A percentile compares a stretch with the other conserved stretches of the same genome.
phyloP scores from a whole-genome alignment of 2,797 vertebrate genomes.

The Fratercula arctica region DNA sequence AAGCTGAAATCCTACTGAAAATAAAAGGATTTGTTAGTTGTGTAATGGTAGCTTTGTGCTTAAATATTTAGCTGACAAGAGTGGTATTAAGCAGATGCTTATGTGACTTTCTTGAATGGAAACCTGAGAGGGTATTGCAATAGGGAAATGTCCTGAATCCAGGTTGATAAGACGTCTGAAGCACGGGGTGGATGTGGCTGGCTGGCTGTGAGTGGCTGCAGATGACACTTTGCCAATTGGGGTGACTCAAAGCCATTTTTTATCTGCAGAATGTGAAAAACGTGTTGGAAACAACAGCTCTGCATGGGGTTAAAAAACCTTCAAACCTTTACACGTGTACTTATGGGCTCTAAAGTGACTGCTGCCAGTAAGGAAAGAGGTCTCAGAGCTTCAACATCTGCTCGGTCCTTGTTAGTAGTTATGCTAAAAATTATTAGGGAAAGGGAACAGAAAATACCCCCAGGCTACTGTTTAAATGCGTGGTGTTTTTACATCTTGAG shows the following conservation, averaged over 20 bases:
- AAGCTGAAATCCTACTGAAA: background rate
- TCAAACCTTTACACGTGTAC: background rate
- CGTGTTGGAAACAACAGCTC: background rate
- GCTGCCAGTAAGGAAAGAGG: conserved; percentile 7
- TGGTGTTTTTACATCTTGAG: conserved; percentile 22
- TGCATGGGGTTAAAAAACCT: background rate
- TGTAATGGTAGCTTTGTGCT: background rate
- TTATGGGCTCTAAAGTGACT: background rate
- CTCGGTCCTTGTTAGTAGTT: background rate
- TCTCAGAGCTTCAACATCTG: conserved; percentile 50
- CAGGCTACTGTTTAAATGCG: conserved; percentile 12
- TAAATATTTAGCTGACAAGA: background rate
- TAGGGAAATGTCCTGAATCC: background rate
- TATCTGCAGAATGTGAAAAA: background rate
- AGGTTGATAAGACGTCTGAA: background rate
- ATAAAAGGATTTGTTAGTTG: background rate
- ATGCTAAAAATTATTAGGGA: conserved; percentile 46
- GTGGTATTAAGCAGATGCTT: background rate
- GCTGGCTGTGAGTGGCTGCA: background rate
- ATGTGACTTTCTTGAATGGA: background rate
- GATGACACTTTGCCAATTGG: background rate
- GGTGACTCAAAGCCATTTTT: background rate
- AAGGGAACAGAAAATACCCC: conserved; percentile 28
- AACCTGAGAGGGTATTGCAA: background rate
- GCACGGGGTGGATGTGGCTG: background rate